Evolutionary conservation across 2,797 vertebrate species (phyloP).

Genomic region (Pangasius mekongensis): DNA sequence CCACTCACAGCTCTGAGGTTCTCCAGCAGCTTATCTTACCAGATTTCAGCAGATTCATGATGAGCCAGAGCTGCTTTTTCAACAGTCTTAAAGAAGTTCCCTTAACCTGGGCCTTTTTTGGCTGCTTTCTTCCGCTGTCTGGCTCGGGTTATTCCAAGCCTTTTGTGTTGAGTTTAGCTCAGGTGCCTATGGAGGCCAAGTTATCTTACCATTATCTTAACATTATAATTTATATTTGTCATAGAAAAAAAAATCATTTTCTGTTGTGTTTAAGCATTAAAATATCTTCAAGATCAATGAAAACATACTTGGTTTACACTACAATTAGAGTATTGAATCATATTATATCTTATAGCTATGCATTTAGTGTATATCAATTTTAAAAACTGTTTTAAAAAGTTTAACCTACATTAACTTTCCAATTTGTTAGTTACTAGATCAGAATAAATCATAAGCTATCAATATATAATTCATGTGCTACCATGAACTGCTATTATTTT

Average conservation of each 20-base stretch:
- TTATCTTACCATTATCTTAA: neutral
- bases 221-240: neutral
- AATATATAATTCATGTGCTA: neutral
- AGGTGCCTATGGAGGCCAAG: neutral
- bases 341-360: neutral
- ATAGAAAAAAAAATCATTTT: neutral
- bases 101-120: neutral
- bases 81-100: slow-evolving; percentile 1
- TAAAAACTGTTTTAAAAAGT: neutral
- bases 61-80: neutral
- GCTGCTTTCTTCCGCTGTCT: neutral
- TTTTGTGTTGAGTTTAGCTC: neutral
- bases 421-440: neutral
- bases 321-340: neutral
- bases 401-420: neutral
- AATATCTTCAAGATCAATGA: neutral
- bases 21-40: slow-evolving; percentile 33
- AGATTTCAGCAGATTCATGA: neutral
- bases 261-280: neutral
- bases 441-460: neutral
- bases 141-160: neutral
- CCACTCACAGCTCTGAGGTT: neutral
- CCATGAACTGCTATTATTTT: neutral
- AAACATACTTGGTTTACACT: neutral
- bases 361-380: neutral